A percentile compares a stretch with the other conserved stretches of the same genome.
These are phyloP conservation scores for Drosophila formosana DNA, from an alignment of 2,888 invertebrate species.

Conservation along the genomic window DNA sequence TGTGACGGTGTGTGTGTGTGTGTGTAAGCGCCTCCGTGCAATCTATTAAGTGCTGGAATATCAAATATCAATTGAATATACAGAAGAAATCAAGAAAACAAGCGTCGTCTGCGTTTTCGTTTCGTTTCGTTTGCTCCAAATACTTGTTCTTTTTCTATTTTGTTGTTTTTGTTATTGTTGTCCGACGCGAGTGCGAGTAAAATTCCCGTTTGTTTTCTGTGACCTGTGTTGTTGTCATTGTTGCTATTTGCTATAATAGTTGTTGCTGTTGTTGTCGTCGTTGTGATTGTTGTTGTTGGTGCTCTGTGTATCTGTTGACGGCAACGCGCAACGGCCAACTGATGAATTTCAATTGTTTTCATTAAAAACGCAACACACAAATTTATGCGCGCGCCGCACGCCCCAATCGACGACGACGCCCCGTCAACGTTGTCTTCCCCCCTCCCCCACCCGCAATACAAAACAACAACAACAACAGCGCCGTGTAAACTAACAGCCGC, in stretches of 20 bases:
- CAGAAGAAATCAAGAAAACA: conserved; percentile 48
- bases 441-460: conserved; percentile 14
- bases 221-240: not conserved
- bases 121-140: conserved; percentile 16
- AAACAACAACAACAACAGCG: conserved; percentile 4
- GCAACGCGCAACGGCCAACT: conserved; percentile 64
- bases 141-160: conserved; percentile 15
- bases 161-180: conserved; percentile 13
- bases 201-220: not conserved
- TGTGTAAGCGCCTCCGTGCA: conserved; percentile 57
- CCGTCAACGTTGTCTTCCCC: conserved; percentile 29
- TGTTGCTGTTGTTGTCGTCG: conserved; percentile 18
- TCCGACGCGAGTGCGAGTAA: not conserved
- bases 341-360: conserved; percentile 74
- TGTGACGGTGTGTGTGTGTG: conserved; percentile 24
- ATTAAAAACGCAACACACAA: conserved; percentile 52
- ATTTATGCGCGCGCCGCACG: conserved; percentile 58
- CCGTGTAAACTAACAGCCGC: conserved; percentile 2
- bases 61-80: conserved; percentile 64
- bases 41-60: conserved; percentile 58
- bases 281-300: conserved; percentile 37
- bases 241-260: not conserved
- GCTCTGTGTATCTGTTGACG: conserved; percentile 66
- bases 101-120: conserved; percentile 40
- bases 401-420: conserved; percentile 34